Percentiles rank a stretch among this genome's conserved stretches.
These are phyloP conservation scores for Ectropis crepuscularia DNA, from an alignment of 2,888 invertebrate genomes.

Conservation along the genomic window DNA sequence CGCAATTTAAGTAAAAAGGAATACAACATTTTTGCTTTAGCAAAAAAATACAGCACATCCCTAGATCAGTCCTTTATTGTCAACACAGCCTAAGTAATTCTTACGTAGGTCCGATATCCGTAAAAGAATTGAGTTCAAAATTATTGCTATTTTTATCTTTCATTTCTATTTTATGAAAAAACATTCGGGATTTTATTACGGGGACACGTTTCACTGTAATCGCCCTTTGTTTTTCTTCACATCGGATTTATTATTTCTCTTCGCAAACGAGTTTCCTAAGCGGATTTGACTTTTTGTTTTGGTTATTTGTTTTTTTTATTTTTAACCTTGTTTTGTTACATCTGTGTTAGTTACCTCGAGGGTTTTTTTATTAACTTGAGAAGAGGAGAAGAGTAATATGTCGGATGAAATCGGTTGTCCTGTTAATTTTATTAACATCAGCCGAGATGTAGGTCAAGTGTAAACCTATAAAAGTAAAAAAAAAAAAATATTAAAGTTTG, in stretches of 20 bases:
- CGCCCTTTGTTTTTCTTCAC: slow-evolving; percentile 27
- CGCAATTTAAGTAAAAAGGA: too few relatives aligned
- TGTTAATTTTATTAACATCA: too few relatives aligned
- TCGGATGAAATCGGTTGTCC: too few relatives aligned
- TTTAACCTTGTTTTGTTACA: slow-evolving; percentile 13
- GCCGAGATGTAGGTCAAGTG: too few relatives aligned
- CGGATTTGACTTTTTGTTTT: slow-evolving; percentile 24
- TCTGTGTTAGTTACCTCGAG: neutral
- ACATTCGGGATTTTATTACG: slow-evolving; percentile 24
- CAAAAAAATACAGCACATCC: too few relatives aligned
- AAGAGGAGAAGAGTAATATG: too few relatives aligned
- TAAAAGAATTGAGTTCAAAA: slow-evolving; percentile 7
- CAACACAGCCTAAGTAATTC: neutral
- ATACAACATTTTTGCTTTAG: too few relatives aligned
- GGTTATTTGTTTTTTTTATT: slow-evolving; percentile 22
- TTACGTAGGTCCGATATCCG: neutral
- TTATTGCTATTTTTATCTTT: slow-evolving; percentile 19
- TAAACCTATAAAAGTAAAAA: too few relatives aligned
- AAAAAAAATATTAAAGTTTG: too few relatives aligned
- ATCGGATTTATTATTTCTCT: slow-evolving; percentile 25
- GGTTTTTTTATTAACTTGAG: neutral
- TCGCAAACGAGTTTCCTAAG: slow-evolving; percentile 23
- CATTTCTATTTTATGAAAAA: slow-evolving; percentile 24
- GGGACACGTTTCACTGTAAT: slow-evolving; percentile 30
- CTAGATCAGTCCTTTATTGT: too few relatives aligned